phyloP scores from a whole-genome alignment of 2,113 vertebrate genomes.

The Delphinapterus leucas region DNA sequence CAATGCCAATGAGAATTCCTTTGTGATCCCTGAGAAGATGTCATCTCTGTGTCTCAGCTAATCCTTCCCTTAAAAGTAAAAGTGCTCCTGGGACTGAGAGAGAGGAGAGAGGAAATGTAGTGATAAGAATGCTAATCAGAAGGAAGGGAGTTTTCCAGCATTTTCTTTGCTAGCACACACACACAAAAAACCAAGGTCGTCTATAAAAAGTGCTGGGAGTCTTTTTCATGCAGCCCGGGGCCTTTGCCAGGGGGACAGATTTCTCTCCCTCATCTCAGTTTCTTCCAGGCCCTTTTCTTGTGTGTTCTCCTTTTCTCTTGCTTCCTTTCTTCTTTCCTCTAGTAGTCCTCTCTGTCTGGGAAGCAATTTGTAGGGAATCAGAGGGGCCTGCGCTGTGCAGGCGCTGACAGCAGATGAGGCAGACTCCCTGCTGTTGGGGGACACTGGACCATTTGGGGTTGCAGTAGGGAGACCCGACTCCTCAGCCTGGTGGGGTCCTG shows the following conservation, averaged over 20 bases:
- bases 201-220: conserved; percentile 59
- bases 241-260: conserved; percentile 60
- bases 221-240: conserved; percentile 49
- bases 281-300: conserved; percentile 19
- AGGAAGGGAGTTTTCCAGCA: conserved; percentile 23
- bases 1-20: not conserved
- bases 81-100: not conserved
- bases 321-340: conserved; percentile 28
- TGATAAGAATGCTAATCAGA: conserved; percentile 54
- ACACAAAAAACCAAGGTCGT: not conserved
- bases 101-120: not conserved
- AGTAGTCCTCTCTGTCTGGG: not conserved
- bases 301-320: not conserved
- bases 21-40: not conserved
- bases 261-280: conserved; percentile 4
- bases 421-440: not conserved
- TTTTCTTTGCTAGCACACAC: conserved; percentile 3
- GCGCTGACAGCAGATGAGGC: not conserved
- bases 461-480: not conserved
- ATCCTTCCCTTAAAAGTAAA: conserved; percentile 49
- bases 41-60: conserved; percentile 22
- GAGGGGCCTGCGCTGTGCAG: not conserved
- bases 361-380: not conserved
- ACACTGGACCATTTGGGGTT: not conserved
- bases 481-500: not conserved